phyloP scores from a whole-genome alignment of 2,797 vertebrate species.

The Rhynchotus rufescens region DNA sequence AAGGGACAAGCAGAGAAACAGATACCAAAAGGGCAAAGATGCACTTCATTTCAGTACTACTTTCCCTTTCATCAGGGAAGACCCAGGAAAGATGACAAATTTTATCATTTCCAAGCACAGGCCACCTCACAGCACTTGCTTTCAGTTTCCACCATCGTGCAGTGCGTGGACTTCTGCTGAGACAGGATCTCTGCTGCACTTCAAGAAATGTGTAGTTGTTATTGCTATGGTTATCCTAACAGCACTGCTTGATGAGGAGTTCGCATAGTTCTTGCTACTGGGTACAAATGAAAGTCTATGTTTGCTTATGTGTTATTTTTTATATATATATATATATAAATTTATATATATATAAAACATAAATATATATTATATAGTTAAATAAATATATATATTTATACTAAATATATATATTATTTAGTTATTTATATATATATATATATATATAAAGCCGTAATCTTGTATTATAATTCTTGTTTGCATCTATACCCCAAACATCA shows the following conservation, averaged over 20 bases:
- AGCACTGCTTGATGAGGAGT: background rate
- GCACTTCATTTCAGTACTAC: background rate
- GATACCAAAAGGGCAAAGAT: background rate
- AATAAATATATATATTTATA: no score
- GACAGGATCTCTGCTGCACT: fast-evolving
- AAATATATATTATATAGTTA: no score
- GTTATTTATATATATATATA: no score
- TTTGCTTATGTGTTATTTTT: background rate
- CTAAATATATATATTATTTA: no score
- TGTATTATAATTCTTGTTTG: background rate
- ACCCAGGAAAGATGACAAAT: fast-evolving
- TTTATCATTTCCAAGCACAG: background rate
- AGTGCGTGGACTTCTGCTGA: background rate
- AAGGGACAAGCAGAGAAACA: background rate
- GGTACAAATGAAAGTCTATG: background rate
- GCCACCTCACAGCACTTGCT: background rate
- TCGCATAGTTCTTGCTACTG: background rate
- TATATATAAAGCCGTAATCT: background rate
- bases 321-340: no score
- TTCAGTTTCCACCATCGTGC: background rate
- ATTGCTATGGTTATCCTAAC: background rate
- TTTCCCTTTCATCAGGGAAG: background rate
- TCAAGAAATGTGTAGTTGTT: background rate
- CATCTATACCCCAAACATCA: background rate
- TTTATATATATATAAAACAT: background rate